A percentile compares a stretch with the other conserved stretches of the same genome.
phyloP scores from a whole-genome alignment of 2,113 vertebrate species.

The Genyomyrus donnyi region DNA sequence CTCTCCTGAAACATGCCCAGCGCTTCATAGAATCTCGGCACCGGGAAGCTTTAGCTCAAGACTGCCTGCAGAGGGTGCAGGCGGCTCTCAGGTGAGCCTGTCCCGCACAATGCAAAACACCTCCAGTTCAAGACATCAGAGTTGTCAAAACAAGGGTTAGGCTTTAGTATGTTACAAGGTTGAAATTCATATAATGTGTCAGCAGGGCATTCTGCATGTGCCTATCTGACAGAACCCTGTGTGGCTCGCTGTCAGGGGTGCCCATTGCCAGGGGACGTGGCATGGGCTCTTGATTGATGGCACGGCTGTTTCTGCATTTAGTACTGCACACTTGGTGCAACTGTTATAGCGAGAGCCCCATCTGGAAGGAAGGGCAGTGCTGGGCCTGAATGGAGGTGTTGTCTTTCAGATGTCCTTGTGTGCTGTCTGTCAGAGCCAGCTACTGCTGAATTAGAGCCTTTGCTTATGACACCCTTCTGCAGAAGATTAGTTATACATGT shows the following conservation, averaged over 20 bases:
- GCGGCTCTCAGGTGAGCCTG: conserved; percentile 69
- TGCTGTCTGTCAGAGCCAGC: background rate
- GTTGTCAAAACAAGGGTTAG: background rate
- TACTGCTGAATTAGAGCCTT: background rate
- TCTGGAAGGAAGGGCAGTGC: background rate
- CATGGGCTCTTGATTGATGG: conserved; percentile 17
- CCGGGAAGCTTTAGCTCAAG: conserved; percentile 61
- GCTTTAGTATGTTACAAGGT: background rate
- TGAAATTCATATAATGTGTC: background rate
- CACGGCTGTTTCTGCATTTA: conserved; percentile 7
- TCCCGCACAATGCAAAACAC: background rate
- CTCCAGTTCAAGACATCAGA: background rate
- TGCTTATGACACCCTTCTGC: background rate
- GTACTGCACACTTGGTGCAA: background rate
- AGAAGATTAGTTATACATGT: background rate
- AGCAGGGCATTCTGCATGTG: background rate
- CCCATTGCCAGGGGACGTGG: conserved; percentile 12
- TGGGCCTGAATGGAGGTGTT: background rate
- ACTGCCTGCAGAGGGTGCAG: conserved; percentile 74
- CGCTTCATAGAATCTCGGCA: conserved; percentile 78
- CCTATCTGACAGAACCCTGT: background rate
- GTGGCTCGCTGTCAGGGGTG: background rate
- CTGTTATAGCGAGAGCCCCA: background rate
- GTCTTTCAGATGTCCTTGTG: conserved; percentile 10
- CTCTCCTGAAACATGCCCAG: conserved; percentile 73